Evolutionary conservation across 2,113 vertebrate species (phyloP).

Genomic region (Entelurus aequoreus): DNA sequence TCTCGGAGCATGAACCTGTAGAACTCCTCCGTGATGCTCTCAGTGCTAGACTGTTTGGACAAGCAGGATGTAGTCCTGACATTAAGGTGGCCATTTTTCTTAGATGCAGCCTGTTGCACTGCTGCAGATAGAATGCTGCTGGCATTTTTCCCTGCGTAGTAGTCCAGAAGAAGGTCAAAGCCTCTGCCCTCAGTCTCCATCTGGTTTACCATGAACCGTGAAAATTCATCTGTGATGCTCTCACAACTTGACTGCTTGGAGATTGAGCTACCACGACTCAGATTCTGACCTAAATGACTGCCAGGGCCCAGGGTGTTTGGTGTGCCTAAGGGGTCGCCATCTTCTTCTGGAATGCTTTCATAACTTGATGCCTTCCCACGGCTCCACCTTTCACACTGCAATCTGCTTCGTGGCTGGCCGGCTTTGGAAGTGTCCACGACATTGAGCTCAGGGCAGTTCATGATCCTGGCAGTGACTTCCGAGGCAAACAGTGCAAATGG

Average conservation of each 20-base stretch:
- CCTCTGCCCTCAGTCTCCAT: constrained; percentile 95
- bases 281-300: constrained; percentile 79
- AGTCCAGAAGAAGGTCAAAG: constrained; percentile 91
- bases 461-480: constrained; percentile 90
- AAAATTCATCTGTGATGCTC: constrained; percentile 97
- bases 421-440: constrained; percentile 83
- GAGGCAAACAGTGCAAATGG: constrained; percentile 85
- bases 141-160: constrained; percentile 94
- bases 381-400: constrained; percentile 89
- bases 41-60: constrained; percentile 96
- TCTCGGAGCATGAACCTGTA: constrained; percentile 92
- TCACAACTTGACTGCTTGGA: constrained; percentile 98
- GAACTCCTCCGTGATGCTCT: constrained; percentile 97
- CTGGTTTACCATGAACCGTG: constrained; percentile 96
- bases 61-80: constrained; percentile 80
- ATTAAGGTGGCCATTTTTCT: constrained; percentile 83
- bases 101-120: constrained; percentile 83
- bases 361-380: constrained; percentile 87
- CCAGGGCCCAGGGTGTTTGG: constrained; percentile 74
- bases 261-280: constrained; percentile 90
- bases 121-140: constrained; percentile 87
- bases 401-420: constrained; percentile 79
- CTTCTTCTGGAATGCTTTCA: constrained; percentile 94
- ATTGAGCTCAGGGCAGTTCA: constrained; percentile 87
- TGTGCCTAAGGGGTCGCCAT: constrained; percentile 67